A percentile compares a stretch with the other conserved stretches of the same genome.
Evolutionary conservation across 2,888 invertebrate species (phyloP).

Genomic region (Sisyra terminalis): DNA sequence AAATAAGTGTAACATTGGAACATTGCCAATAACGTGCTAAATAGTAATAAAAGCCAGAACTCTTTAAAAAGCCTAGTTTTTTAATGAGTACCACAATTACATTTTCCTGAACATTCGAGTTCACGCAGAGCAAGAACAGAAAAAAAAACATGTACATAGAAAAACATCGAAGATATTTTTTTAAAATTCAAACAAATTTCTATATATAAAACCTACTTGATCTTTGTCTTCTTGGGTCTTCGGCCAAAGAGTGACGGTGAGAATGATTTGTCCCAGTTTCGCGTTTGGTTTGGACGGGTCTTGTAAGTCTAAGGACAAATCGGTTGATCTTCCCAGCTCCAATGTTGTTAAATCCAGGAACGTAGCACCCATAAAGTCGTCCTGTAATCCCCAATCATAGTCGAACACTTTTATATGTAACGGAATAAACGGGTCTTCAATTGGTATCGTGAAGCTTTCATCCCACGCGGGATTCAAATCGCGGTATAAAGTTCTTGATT

Average conservation of each 20-base stretch:
- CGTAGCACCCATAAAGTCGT: slow-evolving; percentile 95
- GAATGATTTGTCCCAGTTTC: slow-evolving; percentile 65
- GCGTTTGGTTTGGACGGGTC: slow-evolving; percentile 52
- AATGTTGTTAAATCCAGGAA: slow-evolving; percentile 68
- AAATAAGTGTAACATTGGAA: too few species aligned
- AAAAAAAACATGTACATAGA: slow-evolving; percentile 1
- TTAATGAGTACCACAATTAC: background rate
- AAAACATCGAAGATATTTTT: background rate
- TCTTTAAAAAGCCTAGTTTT: background rate
- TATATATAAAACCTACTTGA: slow-evolving; percentile 41
- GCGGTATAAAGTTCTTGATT: slow-evolving; percentile 84
- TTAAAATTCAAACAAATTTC: background rate
- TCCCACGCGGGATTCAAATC: slow-evolving; percentile 98
- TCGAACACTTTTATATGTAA: slow-evolving; percentile 88
- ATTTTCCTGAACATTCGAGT: background rate
- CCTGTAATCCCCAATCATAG: slow-evolving; percentile 88
- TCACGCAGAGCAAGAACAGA: background rate
- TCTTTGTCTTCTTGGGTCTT: slow-evolving; percentile 90
- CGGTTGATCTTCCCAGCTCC: slow-evolving; percentile 60
- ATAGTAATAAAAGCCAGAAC: too few species aligned
- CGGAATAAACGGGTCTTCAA: slow-evolving; percentile 79
- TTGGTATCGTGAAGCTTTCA: slow-evolving; percentile 81
- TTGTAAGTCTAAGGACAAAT: slow-evolving; percentile 61
- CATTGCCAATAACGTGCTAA: too few species aligned
- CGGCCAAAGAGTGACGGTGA: slow-evolving; percentile 78